Conservation (phyloP, 2,797 vertebrate species). For the Gymnothorax reevesii region DNA sequence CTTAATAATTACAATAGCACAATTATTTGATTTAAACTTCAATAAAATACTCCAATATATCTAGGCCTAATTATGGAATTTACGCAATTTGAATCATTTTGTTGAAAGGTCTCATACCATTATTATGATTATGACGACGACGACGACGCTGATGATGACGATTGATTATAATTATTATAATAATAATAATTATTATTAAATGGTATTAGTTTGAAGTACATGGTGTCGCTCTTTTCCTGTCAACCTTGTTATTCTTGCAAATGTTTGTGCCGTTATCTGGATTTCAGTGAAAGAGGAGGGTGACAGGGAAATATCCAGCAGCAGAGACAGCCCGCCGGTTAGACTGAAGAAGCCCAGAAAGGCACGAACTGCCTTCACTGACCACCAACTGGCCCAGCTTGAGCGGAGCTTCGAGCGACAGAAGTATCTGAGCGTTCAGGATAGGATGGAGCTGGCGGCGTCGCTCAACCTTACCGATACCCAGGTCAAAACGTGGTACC, state of each 20-base stretch:
- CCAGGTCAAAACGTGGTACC: slow-evolving; percentile 99
- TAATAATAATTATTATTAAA: neutral
- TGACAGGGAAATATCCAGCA: slow-evolving; percentile 95
- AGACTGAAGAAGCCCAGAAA: slow-evolving; percentile 95
- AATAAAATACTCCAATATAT: neutral
- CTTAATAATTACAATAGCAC: neutral
- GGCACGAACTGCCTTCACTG: slow-evolving; percentile 95
- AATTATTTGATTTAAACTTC: neutral
- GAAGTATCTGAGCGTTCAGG: slow-evolving; percentile 97
- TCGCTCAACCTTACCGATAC: slow-evolving; percentile 98
- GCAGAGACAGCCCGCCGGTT: slow-evolving; percentile 91
- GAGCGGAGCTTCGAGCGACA: slow-evolving; percentile 97
- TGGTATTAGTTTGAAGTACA: neutral
- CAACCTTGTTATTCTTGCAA: neutral
- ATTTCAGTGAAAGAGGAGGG: slow-evolving; percentile 92
- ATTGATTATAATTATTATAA: neutral
- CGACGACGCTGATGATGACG: neutral
- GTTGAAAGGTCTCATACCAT: neutral
- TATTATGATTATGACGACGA: neutral
- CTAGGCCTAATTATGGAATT: no score
- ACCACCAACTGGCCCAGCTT: slow-evolving; percentile 95
- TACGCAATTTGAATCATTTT: neutral
- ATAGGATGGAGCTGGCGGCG: slow-evolving; percentile 96
- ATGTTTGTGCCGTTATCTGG: slow-evolving; percentile 17
- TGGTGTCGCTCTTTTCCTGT: neutral